These are phyloP conservation scores for Drymodes brunneopygia DNA, from an alignment of 2,113 vertebrate genomes.

Conservation along the genomic window DNA sequence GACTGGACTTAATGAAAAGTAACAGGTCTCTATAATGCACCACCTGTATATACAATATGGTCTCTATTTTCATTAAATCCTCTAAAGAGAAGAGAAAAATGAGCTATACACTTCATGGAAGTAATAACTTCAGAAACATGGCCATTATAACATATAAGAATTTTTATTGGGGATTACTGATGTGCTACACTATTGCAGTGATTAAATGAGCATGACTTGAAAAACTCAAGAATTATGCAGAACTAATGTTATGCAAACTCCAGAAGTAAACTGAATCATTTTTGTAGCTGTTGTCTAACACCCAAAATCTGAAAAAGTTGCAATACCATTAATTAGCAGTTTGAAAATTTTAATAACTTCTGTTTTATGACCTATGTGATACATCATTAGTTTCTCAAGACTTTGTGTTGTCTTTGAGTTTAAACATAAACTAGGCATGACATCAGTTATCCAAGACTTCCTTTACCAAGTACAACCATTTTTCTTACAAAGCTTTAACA, in stretches of 20 bases:
- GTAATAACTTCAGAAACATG: background rate
- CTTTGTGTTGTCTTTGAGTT: background rate
- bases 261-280: background rate
- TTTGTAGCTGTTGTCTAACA: background rate
- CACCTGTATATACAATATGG: background rate
- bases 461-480: background rate
- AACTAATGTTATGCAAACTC: background rate
- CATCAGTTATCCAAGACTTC: background rate
- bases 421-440: background rate
- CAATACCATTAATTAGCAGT: background rate
- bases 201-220: background rate
- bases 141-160: background rate
- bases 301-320: background rate
- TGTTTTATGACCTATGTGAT: background rate
- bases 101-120: background rate
- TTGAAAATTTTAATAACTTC: background rate
- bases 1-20: background rate
- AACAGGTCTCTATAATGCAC: background rate
- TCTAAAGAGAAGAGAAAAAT: background rate
- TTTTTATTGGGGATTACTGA: background rate
- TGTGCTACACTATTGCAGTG: background rate
- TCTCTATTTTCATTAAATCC: background rate
- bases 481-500: background rate
- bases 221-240: background rate
- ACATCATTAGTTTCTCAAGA: background rate